phyloP scores from a whole-genome alignment of 2,797 vertebrate genomes.

The Lycodopsis pacificus region DNA sequence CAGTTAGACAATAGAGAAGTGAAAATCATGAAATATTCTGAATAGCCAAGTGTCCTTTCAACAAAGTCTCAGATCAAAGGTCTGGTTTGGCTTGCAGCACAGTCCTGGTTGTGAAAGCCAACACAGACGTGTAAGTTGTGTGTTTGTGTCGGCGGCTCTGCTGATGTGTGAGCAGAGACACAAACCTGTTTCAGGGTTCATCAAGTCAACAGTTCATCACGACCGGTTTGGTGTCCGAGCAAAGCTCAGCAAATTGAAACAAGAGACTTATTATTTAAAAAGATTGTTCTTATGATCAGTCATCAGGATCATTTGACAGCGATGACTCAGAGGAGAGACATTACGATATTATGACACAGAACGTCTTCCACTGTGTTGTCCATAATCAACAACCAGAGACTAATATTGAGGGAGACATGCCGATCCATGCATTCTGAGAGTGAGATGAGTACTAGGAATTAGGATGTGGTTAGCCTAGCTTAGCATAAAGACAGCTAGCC shows the following conservation, averaged over 20 bases:
- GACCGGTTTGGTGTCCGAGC: background rate
- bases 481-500: background rate
- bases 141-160: conserved; percentile 2
- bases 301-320: conserved; percentile 22
- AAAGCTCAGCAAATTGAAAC: background rate
- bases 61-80: background rate
- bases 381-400: background rate
- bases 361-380: background rate
- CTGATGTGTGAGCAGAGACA: too few relatives aligned
- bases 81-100: background rate
- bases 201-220: background rate
- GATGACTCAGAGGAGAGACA: background rate
- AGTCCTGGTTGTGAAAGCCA: background rate
- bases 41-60: background rate
- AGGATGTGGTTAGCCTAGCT: background rate
- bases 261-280: background rate
- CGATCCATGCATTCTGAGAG: background rate
- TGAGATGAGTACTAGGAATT: background rate
- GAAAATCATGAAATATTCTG: background rate
- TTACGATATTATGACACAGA: background rate
- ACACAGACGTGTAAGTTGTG: background rate
- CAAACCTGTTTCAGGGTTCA: conserved; percentile 3
- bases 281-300: background rate
- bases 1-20: background rate
- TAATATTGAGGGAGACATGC: background rate